Base-by-base conservation (phyloP, 2,113 vertebrate species). In the Phocoena phocoena region DNA sequence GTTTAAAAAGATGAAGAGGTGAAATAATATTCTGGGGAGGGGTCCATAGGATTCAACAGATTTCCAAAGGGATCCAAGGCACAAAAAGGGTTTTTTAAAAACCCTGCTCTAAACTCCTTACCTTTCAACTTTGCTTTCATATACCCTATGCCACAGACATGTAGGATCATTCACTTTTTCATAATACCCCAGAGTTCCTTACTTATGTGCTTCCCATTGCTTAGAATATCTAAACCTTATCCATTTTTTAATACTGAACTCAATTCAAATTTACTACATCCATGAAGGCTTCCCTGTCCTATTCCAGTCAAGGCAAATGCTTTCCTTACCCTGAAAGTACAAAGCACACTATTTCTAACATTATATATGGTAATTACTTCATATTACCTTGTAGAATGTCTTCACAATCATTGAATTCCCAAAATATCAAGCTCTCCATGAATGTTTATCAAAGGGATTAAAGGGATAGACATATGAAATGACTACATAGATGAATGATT, bases 271-370 rank as follows among this genome's bases (percentile, higher is more conserved):
- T 58, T 93, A 87, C 50, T 26, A 85, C 15, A 85, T 76, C 55
- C 33, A 91, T 15, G 26, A 94, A 97, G 44, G 12, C 25, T 84
- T 93, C 18, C 44, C 23, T 90, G 38, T 70, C 20, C 63, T 88
- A 80, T 74, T 96, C 47, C 3, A 90, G 82, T 88, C n/a, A 95
- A 96, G 58, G 63, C 41, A 93, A 92, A 87, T 58, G 23, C 23
- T 90, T 38, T 90, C 58, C 62, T 58, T 73, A 13, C 65, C 44
- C 47, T 82, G 17, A 96, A 88, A 86, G 67, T 6, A 73, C 50
- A 89, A 93, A 96, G 5, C 8, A 67, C n/a, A 96, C 44, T 18
- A 28, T 95, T 96, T 93, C 87, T 86, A 93, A 88, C 7, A 93
- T n/a, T 63, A 79, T 4, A 77, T 73, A 70, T 58, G 12, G 15